Evolutionary conservation across 2,113 vertebrate genomes (phyloP), one percentile per base, ranked within the genome.

Genomic region (Procavia capensis): DNA sequence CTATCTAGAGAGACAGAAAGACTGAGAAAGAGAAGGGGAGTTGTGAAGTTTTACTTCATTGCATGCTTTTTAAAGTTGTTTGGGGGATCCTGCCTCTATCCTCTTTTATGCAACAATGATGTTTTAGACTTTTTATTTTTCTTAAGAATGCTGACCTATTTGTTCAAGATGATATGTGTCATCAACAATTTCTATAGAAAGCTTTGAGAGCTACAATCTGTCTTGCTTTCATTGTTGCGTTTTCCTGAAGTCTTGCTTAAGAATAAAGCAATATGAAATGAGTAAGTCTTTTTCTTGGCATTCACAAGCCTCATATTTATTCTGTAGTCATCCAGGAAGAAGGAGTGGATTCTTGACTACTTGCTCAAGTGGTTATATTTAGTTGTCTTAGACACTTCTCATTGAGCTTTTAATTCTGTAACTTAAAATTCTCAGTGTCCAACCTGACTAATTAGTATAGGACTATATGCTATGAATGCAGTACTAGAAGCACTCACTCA

Each of bases 201-300:
- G 31, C 22, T 84, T 76, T 57, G 29, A 41, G 6, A 82, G 39
- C 27, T 85, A 7, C 14, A 72, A 16, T 47, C 24, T 36, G 88
- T 63, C 29, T 92, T 94, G 9, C 64, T 91, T 88, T 88, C 24
- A 63, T 76, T 72, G 59, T 90, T 90, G 43, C 85, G 36, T 63
- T 78, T 94, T 86, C 8, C 2, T 10, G 24, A 93, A 93, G 8
- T 54, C 31, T 13, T 88, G 11, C 57, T 78, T 20, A 45, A 96
- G 43, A 45, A 74, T 41, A 81, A 83, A 79, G 9, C 25, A 90
- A 24, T 11, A 88, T 72, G 19, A 88, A 90, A 24, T 43, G 66
- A 88, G 14, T 31, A 22, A 7, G 1, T 50, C 24, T 79, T 36
- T 75, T 66, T 22, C 27, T n/a, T 63, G 50, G 29, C 59, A 66